Conservation (phyloP, 2,113 vertebrate genomes). For the Athene noctua region DNA sequence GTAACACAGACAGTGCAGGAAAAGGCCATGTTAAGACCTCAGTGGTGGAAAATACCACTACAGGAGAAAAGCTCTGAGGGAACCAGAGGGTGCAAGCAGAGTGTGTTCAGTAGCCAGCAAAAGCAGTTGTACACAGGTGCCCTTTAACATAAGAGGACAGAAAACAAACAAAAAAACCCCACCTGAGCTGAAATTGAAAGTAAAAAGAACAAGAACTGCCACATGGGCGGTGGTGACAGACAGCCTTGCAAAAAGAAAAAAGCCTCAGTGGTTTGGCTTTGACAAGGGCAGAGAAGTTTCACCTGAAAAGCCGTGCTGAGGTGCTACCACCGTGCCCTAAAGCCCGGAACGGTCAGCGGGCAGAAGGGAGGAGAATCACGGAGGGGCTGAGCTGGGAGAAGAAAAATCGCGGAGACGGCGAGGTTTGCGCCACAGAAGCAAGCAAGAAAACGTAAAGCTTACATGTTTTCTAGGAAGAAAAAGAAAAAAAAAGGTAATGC, state of each 20-base stretch:
- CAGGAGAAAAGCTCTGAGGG: neutral
- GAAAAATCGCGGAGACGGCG: accelerated
- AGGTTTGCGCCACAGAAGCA: too few species aligned
- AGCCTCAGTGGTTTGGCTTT: neutral
- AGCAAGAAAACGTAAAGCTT: neutral
- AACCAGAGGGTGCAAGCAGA: accelerated
- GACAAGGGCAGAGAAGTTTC: too few species aligned
- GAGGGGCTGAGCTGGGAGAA: too few species aligned
- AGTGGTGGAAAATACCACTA: accelerated
- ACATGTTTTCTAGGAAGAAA: neutral
- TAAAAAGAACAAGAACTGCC: neutral
- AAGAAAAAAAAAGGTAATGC: too few species aligned
- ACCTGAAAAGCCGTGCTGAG: too few species aligned
- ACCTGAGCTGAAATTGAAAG: too few species aligned
- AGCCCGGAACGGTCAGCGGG: too few species aligned
- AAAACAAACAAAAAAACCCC: neutral
- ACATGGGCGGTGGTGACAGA: accelerated
- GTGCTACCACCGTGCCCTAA: too few species aligned
- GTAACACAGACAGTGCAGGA: too few species aligned
- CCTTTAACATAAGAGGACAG: accelerated
- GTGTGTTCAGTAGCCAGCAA: accelerated
- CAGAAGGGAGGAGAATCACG: neutral
- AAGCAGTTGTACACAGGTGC: neutral
- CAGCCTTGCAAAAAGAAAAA: too few species aligned
- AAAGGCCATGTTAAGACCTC: neutral